These are phyloP conservation scores for Aplodontia rufa DNA, from an alignment of 2,113 vertebrate genomes.

Conservation along the genomic window DNA sequence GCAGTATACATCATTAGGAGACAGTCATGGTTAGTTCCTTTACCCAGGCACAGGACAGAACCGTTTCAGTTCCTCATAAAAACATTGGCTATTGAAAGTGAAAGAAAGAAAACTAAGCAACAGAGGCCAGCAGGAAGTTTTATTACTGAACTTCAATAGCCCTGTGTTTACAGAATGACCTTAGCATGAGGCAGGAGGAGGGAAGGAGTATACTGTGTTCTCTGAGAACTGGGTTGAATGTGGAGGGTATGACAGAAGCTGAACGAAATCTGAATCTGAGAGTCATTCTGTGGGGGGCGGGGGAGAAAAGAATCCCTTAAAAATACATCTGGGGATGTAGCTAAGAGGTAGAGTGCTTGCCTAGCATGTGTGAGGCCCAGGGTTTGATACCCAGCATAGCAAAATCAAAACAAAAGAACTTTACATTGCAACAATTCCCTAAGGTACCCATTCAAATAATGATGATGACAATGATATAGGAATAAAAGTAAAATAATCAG, in stretches of 20 bases:
- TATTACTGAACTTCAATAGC: not conserved
- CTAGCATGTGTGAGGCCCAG: not conserved
- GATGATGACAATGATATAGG: not conserved
- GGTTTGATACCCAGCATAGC: no score
- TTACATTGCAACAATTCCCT: not conserved
- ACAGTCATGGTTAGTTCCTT: not conserved
- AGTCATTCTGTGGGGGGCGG: not conserved
- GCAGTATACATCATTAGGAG: not conserved
- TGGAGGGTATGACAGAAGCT: not conserved
- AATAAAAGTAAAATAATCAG: not conserved
- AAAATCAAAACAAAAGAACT: not conserved
- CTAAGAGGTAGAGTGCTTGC: not conserved
- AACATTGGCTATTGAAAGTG: not conserved
- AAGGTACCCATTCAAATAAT: not conserved
- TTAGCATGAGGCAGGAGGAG: not conserved
- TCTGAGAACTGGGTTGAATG: not conserved
- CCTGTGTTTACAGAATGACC: not conserved
- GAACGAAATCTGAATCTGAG: not conserved
- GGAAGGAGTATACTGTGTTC: not conserved
- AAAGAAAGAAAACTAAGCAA: not conserved
- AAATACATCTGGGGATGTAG: no score
- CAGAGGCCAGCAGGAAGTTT: not conserved
- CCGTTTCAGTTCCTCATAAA: not conserved
- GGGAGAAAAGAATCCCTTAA: no score
- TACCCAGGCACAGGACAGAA: not conserved